Base-by-base conservation (phyloP, 2,113 vertebrate species). In the Phasianus colchicus region DNA sequence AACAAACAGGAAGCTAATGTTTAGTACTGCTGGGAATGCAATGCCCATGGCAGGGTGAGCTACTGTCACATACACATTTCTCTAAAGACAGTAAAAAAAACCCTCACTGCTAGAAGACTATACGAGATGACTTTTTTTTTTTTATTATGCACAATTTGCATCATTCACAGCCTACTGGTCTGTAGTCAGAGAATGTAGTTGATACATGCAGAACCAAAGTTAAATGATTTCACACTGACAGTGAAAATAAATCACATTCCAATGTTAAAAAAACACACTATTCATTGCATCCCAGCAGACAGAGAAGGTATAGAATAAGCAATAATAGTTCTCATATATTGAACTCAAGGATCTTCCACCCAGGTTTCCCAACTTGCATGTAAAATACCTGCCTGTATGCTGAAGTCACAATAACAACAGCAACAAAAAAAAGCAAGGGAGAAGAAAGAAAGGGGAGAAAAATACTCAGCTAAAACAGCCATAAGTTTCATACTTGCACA, bases 191-290 rank as follows among this genome's bases (percentile, higher is more conserved):
- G 47, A 78, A 88, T 4, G 1, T 19, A 86, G 73, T 61, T 18
- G 52, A 19, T 88, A 43, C 13, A n/a, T 57, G 78, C 48, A 83
- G 60, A 65, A 84, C 34, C 73, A 72, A 94, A 87, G 25, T 83
- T 18, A 78, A 94, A 84, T 69, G 27, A 81, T 48, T 95, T 85
- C 13, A 22, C 58, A 52, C 13, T 88, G 85, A 82, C 86, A 92
- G 48, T 29, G 63, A 91, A 92, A 88, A 88, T 94, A 93, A 95
- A 88, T 86, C 79, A 91, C 36, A 81, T 90, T 94, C 88, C 88
- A 66, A 77, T 86, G 60, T 71, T 89, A 69, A 71, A 50, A 50
- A 48, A 48, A 48, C 60, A 63, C 34, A 75, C 88, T 82, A 60
- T 40, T 87, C 90, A 72, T 10, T 90, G 57, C 91, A 91, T 75